Evolutionary conservation across 2,797 vertebrate genomes (phyloP).

Genomic region (Lateolabrax maculatus): DNA sequence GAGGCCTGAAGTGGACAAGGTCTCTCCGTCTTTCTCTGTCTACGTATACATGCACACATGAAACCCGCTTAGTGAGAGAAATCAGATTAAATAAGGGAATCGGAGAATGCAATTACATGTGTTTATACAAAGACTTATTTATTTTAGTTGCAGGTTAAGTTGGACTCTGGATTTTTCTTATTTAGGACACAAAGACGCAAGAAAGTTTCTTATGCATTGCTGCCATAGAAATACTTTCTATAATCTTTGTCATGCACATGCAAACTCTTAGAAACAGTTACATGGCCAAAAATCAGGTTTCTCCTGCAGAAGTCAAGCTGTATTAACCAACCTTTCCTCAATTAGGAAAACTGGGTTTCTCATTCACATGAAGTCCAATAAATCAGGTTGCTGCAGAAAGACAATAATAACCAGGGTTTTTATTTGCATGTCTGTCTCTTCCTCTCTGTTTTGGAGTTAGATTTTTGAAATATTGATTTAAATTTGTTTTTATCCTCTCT

Average conservation of each 20-base stretch:
- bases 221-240: background rate
- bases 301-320: background rate
- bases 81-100: constrained; percentile 14
- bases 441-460: background rate
- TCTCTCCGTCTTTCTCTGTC: constrained; percentile 35
- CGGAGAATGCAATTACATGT: constrained; percentile 13
- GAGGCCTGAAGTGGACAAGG: constrained; percentile 38
- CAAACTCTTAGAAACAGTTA: background rate
- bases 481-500: background rate
- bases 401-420: background rate
- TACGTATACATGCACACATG: constrained; percentile 27
- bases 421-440: constrained; percentile 1
- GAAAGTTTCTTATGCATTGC: background rate
- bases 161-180: constrained; percentile 12
- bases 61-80: constrained; percentile 45
- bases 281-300: background rate
- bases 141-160: constrained; percentile 16
- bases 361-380: background rate
- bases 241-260: background rate
- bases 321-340: background rate
- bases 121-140: constrained; percentile 35
- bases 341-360: background rate
- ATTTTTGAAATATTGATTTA: background rate
- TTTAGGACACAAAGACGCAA: constrained; percentile 1
- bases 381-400: constrained; percentile 7